Evolutionary conservation across 2,797 vertebrate genomes (phyloP), one percentile per base, ranked within the genome.

Genomic region (Harpagifer antarcticus): DNA sequence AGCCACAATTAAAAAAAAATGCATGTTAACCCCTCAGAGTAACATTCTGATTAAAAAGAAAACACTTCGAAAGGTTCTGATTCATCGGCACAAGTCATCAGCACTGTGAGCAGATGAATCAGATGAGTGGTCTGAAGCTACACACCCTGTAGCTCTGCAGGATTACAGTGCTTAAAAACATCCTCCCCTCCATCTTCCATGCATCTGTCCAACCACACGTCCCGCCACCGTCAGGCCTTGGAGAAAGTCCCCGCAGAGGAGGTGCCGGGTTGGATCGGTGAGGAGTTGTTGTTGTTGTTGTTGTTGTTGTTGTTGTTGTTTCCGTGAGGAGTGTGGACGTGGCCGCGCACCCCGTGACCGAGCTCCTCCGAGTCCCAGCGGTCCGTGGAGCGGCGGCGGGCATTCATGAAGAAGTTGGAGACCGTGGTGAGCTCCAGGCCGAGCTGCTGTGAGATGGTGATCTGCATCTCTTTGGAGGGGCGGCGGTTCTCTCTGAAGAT

Each of bases 321-420:
- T 55, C 87, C 88, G 15, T 92, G 91, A 65, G 84, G 59, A 40
- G 85, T 67, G 81, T 91, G 91, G 61, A 81, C 10, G 15, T 91
- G 94, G 53, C 93, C 90, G 4, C 97, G 95, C 76, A 94, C 94
- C 5, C 95, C 96, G 0, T 97, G 94, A 71, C 95, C 91, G 0
- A 95, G 96, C 1, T 97, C 96, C 69, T 94, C 94, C 47, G 97
- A 93, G 61, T 96, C 96, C 98, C 98, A 99, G 92, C 97, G 97
- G 92, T 99, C 98, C 88, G 96, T 93, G 76, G 96, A 98, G 76
- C 97, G 96, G 62, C 98, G 97, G 65, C 98, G 97, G 45, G 97
- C 97, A 44, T 99, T 98, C 97, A 99, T 99, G 96, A 99, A 98
- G 96, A 99, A 99, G 88, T 99, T 99, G 95, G 97, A 98, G 94